Evolutionary conservation across 2,113 vertebrate species (phyloP), one percentile per base, ranked within the genome.

Genomic region (Kryptolebias marmoratus): DNA sequence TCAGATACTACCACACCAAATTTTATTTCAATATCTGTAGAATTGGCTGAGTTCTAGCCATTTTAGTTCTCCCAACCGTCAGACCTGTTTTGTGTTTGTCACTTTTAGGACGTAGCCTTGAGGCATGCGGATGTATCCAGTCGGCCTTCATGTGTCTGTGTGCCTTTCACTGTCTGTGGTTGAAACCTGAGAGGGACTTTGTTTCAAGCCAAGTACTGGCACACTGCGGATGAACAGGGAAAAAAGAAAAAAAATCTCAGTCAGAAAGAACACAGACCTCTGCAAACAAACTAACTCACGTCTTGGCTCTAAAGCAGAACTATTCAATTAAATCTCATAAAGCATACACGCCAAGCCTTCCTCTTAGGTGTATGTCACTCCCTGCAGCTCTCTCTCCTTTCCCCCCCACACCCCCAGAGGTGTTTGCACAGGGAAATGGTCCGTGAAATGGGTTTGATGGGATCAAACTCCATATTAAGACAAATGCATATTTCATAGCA

Each of bases 391-490:
- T 71, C 69, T 48, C 71, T 42, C 45, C 42, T 7, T 69, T 44
- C 52, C 45, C 53, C 66, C 68, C 22, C 22, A 22, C 22, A 22
- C 22, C 22, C 63, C 72, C 54, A 15, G 49, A 82, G 70, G 80
- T 84, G 86, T 90, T 88, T 91, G 88, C 86, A 74, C 78, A 79
- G 44, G 80, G 78, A 90, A 90, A 91, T 88, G 86, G 80, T 80
- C 86, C 75, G 69, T 90, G 87, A 91, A 90, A 87, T 86, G 66
- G 81, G 28, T 74, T 85, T 84, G 88, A 88, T 85, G 62, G 70
- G 82, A 89, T 89, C 87, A 85, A 77, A 83, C 76, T 78, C 73
- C 73, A 75, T 85, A 89, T 89, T 84, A 86, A 88, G 79, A 91
- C 86, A 87, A 88, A 88, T 81, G 73, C 53, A 79, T 84, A 80